Evolutionary conservation across 2,113 vertebrate species (phyloP).

Genomic region (Apus apus): DNA sequence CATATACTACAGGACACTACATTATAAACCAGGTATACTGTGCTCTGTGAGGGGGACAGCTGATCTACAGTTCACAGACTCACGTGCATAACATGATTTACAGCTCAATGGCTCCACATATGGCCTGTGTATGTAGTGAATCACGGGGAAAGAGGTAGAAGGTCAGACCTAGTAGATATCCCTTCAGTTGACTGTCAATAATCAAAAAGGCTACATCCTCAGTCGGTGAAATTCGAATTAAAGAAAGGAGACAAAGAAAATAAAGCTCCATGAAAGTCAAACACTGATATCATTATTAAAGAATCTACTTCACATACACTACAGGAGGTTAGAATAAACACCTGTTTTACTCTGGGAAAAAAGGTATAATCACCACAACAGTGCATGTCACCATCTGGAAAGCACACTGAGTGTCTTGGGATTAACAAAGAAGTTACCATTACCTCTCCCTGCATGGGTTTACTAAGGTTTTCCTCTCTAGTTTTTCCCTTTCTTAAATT

Average conservation of each 20-base stretch:
- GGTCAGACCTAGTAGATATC: background rate
- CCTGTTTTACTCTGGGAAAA: background rate
- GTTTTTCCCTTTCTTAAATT: background rate
- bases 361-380: background rate
- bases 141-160: background rate
- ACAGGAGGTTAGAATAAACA: background rate
- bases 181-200: background rate
- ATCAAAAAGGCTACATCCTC: background rate
- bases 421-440: background rate
- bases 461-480: background rate
- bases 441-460: background rate
- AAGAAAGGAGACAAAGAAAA: background rate
- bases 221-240: background rate
- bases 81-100: rapidly evolving
- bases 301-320: background rate
- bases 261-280: background rate
- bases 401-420: background rate
- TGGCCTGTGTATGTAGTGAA: background rate
- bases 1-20: background rate
- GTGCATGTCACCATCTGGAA: background rate
- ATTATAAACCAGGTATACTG: background rate
- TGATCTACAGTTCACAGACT: background rate
- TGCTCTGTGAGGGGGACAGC: rapidly evolving
- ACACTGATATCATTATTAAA: background rate
- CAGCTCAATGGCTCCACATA: background rate